Base-by-base conservation (phyloP, 2,888 invertebrate genomes). In the Pyrrhia umbra region DNA sequence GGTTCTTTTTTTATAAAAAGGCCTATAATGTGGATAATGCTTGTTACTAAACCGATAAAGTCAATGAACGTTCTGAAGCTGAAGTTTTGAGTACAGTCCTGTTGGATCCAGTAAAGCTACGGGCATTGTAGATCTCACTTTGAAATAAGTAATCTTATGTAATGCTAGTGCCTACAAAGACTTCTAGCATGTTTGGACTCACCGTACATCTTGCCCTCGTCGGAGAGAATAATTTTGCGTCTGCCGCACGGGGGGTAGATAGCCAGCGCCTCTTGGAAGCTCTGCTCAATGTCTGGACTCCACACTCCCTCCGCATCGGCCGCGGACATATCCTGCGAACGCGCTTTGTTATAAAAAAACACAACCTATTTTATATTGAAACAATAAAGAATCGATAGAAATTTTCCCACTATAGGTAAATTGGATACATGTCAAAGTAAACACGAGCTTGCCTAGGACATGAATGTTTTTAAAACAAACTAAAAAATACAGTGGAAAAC, bases 121-220 rank as follows among this genome's bases (percentile, higher is more conserved):
- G 20, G n/a, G n/a, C 23, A 20, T 40, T 5, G 2, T 18, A 37
- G 13, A 8, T 50, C 20, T 51, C 16, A 40, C 6, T 25, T 10
- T 42, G 25, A 42, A 18, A n/a, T 25, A 52, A 18, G 2, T 23
- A 6, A 37, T 46, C 6, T 16, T 13, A 18, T 45, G 16, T 30
- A 46, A 40, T 30, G 54, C 69, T 46, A 60, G 52, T 47, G 57
- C 51, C 43, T 60, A 40, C 23, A 64, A 61, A 61, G 62, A 74
- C 71, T 81, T 85, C 81, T 85, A 85, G 81, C 85, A 87, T 87
- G 84, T 85, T 86, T 85, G 86, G 89, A 98, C 99, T 98, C 96
- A 99, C 99, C 99, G 96, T 99, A 99, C 99, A 99, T 99, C 97
- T 99, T 99, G 91, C 99, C 99, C 96, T 99, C 99, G 95, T 99